Conservation (phyloP, 1,140 invertebrate genomes). For the Drosophila pachea region DNA sequence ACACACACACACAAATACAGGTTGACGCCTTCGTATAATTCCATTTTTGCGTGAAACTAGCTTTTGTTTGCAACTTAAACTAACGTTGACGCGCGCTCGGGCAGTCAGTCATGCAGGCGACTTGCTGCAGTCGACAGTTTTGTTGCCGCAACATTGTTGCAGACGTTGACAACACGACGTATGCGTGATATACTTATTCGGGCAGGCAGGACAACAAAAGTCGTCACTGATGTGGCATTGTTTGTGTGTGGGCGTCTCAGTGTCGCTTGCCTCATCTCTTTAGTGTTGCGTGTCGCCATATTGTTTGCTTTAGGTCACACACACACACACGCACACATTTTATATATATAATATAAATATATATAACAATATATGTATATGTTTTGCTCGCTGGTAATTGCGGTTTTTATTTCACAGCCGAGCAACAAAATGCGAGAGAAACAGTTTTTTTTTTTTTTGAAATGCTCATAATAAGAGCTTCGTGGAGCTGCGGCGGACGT, state of each 20-base stretch:
- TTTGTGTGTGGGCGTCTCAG: constrained; percentile 14
- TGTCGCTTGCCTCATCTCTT: constrained; percentile 49
- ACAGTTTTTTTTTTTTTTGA: background rate
- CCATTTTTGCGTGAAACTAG: constrained; percentile 33
- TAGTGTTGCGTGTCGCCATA: constrained; percentile 76
- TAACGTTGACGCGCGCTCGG: constrained; percentile 58
- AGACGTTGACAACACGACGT: constrained; percentile 25
- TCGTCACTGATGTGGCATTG: constrained; percentile 33
- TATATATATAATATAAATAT: constrained; percentile 10
- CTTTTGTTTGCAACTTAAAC: constrained; percentile 51
- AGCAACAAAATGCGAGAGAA: constrained; percentile 9
- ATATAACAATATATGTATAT: constrained; percentile 45
- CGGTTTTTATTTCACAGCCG: constrained; percentile 74
- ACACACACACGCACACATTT: constrained; percentile 42
- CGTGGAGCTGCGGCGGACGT: constrained; percentile 28
- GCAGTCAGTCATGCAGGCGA: constrained; percentile 17
- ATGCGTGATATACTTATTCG: constrained; percentile 27
- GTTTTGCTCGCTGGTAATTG: constrained; percentile 75
- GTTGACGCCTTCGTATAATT: constrained; percentile 64
- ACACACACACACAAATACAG: constrained; percentile 10
- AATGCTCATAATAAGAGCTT: constrained; percentile 62
- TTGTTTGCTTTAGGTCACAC: constrained; percentile 74
- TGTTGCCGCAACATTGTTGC: constrained; percentile 66
- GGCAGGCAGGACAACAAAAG: constrained; percentile 40
- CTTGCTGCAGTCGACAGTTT: constrained; percentile 28